Conservation (phyloP, 2,888 invertebrate genomes). For the Synergus itoensis region DNA sequence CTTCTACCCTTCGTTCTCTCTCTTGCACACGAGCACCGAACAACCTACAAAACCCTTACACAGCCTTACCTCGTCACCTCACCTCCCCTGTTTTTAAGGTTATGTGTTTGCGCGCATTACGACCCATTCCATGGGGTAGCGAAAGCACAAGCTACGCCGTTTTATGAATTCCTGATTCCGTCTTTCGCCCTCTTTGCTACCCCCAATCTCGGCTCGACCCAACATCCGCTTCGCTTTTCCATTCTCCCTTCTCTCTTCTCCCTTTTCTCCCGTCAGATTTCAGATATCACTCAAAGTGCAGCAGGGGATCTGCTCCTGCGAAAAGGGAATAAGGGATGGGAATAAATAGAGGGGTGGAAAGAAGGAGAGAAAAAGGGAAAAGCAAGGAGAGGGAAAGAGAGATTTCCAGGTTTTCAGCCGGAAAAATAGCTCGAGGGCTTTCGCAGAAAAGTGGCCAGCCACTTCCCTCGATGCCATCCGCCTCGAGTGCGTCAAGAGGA, state of each 20-base stretch:
- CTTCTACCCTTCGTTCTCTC: constrained; percentile 32
- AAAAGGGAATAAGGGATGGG: constrained; percentile 22
- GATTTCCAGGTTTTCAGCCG: constrained; percentile 43
- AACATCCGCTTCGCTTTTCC: not conserved
- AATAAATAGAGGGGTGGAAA: constrained; percentile 38
- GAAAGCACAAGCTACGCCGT: constrained; percentile 63
- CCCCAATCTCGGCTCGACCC: constrained; percentile 43
- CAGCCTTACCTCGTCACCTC: constrained; percentile 55
- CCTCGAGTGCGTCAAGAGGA: constrained; percentile 42
- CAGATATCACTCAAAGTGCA: constrained; percentile 44
- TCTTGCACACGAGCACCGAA: constrained; percentile 45
- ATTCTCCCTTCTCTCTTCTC: constrained; percentile 29
- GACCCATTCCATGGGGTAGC: constrained; percentile 67
- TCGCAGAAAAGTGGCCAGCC: constrained; percentile 57
- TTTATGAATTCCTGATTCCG: constrained; percentile 72
- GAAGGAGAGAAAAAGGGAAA: not conserved
- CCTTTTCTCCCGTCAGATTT: constrained; percentile 47
- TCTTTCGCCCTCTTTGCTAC: constrained; percentile 57
- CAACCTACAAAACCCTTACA: constrained; percentile 48
- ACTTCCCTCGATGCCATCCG: constrained; percentile 50
- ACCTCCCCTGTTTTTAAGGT: constrained; percentile 73
- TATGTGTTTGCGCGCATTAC: constrained; percentile 73
- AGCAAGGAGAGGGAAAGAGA: not conserved
- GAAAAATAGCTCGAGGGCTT: constrained; percentile 57
- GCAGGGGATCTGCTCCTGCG: not conserved